phyloP scores from a whole-genome alignment of 64 coral and sea anemone genomes.

The Actinia equina region DNA sequence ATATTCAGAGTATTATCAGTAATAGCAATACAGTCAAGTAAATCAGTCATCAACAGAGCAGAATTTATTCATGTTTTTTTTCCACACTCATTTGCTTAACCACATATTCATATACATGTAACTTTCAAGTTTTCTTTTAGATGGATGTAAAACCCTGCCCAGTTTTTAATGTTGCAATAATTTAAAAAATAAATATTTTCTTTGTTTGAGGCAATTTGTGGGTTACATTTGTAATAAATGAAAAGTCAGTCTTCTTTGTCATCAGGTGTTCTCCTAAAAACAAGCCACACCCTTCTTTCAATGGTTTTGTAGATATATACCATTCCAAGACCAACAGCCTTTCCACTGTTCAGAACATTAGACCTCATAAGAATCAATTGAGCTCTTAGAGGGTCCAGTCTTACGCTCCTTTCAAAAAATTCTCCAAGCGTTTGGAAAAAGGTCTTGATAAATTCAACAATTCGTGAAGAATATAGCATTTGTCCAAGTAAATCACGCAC shows the following conservation, averaged over 20 bases:
- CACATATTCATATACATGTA: background rate
- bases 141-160: background rate
- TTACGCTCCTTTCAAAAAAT: conserved; percentile 68
- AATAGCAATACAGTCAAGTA: background rate
- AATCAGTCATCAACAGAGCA: background rate
- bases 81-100: background rate
- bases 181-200: background rate
- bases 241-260: conserved; percentile 62
- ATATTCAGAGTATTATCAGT: background rate
- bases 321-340: conserved; percentile 75
- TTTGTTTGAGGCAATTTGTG: too few relatives aligned
- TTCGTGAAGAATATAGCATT: conserved; percentile 42
- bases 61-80: background rate
- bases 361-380: conserved; percentile 86
- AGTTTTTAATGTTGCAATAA: background rate
- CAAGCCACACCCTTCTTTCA: conserved; percentile 75
- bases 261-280: conserved; percentile 57
- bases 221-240: background rate
- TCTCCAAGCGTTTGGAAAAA: conserved; percentile 18
- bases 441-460: background rate
- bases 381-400: conserved; percentile 85
- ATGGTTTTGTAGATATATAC: conserved; percentile 65
- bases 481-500: conserved; percentile 36
- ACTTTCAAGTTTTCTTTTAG: background rate
- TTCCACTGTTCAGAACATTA: conserved; percentile 87